These are phyloP conservation scores for Eupelmus urozonus DNA, from an alignment of 2,888 invertebrate species.

Conservation along the genomic window DNA sequence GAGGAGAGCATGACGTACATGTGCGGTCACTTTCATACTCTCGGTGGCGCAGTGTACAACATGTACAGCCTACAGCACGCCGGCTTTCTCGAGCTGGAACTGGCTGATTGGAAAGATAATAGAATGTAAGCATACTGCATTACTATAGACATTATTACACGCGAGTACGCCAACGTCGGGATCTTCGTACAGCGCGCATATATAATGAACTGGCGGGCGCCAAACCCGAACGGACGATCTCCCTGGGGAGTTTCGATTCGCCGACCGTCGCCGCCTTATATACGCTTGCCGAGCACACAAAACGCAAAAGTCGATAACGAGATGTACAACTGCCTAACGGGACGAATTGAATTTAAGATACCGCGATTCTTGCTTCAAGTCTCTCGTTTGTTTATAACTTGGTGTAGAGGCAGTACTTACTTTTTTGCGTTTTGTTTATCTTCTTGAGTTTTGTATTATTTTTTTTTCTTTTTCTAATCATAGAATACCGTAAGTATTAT, in stretches of 20 bases:
- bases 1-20: constrained; percentile 86
- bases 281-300: background rate
- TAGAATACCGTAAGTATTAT: background rate
- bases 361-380: background rate
- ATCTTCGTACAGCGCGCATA: background rate
- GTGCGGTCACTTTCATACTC: constrained; percentile 93
- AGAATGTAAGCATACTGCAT: constrained; percentile 81
- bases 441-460: background rate
- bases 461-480: background rate
- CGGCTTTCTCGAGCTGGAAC: constrained; percentile 91
- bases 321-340: background rate
- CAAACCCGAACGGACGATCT: no score
- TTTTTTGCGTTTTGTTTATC: background rate
- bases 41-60: constrained; percentile 86
- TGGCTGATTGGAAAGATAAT: constrained; percentile 95
- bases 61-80: constrained; percentile 93
- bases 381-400: background rate
- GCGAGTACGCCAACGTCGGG: background rate
- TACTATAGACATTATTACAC: constrained; percentile 26
- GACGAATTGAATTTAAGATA: background rate
- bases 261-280: background rate
- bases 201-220: no score
- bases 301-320: constrained; percentile 22
- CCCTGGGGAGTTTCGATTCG: background rate
- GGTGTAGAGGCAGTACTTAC: background rate